Evolutionary conservation across 2,888 invertebrate genomes (phyloP), one percentile per base, ranked within the genome.

Genomic region (Drosophila multiciliata): DNA sequence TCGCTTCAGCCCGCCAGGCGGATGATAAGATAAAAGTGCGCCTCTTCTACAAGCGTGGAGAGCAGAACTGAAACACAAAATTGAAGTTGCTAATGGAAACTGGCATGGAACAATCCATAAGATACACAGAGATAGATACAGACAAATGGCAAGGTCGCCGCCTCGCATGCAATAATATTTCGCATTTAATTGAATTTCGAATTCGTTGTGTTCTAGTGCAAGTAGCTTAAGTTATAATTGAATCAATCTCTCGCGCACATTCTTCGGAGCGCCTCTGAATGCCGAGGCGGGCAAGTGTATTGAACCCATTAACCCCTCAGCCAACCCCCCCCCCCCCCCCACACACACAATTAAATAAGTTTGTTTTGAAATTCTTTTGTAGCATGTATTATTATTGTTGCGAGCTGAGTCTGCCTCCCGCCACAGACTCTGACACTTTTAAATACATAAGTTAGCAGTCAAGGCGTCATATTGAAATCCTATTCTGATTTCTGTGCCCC

Each of bases 341-440:
- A 1, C 23, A 23, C 1, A 23, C 48, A 64, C 29, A 35, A 75
- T 62, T 73, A 85, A 86, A 89, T 83, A 80, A 78, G 78, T 83
- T 88, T 83, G 75, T 77, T 90, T 90, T 75, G 70, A 80, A 75
- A 84, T 85, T 85, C 77, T 82, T 85, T 59, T 75, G 62, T 79
- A 65, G 72, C 75, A 67, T 84, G 78, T 49, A 42, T 60, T 69
- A 50, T 61, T 55, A 17, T 35, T 66, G 29, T n/a, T 55, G 36
- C n/a, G 38, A 36, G 67, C 66, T 59, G 66, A 65, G 66, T 81
- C 66, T 67, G 15, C 23, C 45, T 15, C 45, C 45, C 45, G 23
- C 23, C 26, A 72, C 49, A 17, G 29, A 38, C 60, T 55, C 36
- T 36, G 45, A 65, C 68, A 71, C 70, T 74, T 87, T 81, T 75